Evolutionary conservation across 2,797 vertebrate species (phyloP).

Genomic region (Acipenser ruthenus): DNA sequence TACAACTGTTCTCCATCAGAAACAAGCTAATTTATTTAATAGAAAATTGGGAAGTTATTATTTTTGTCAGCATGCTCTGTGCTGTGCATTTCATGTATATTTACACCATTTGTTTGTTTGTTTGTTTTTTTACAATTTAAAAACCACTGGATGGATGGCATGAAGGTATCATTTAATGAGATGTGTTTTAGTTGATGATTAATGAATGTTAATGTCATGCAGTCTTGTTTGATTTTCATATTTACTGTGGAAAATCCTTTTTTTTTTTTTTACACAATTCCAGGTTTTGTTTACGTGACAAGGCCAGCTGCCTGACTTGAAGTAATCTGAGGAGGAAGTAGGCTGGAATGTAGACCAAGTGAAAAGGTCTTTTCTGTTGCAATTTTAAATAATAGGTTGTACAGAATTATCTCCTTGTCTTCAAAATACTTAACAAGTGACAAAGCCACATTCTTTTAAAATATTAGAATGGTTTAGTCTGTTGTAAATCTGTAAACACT

Average conservation of each 20-base stretch:
- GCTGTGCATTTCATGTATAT: too few relatives aligned
- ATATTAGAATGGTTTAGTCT: slow-evolving; percentile 25
- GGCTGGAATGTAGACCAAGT: slow-evolving; percentile 48
- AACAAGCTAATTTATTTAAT: too few relatives aligned
- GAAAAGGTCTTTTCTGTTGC: slow-evolving; percentile 49
- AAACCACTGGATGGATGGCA: neutral
- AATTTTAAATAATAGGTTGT: slow-evolving; percentile 24
- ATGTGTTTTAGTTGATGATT: slow-evolving; percentile 33
- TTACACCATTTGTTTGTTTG: too few relatives aligned
- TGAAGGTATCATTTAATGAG: slow-evolving; percentile 29
- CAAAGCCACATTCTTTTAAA: slow-evolving; percentile 34
- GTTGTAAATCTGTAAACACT: slow-evolving; percentile 32
- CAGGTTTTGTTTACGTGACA: slow-evolving; percentile 42
- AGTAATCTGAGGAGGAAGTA: slow-evolving; percentile 47
- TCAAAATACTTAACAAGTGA: slow-evolving; percentile 38
- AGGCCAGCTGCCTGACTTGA: slow-evolving; percentile 46
- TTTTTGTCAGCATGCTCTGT: too few relatives aligned
- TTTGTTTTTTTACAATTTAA: too few relatives aligned
- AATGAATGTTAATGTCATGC: slow-evolving; percentile 23
- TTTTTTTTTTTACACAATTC: slow-evolving; percentile 35
- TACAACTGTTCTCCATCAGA: too few relatives aligned
- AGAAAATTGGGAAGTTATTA: too few relatives aligned
- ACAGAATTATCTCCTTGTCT: slow-evolving; percentile 32
- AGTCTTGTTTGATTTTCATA: slow-evolving; percentile 15
- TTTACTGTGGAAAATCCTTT: slow-evolving; percentile 33